These are phyloP conservation scores for Melopsittacus undulatus DNA, from an alignment of 2,797 vertebrate genomes.

Conservation along the genomic window DNA sequence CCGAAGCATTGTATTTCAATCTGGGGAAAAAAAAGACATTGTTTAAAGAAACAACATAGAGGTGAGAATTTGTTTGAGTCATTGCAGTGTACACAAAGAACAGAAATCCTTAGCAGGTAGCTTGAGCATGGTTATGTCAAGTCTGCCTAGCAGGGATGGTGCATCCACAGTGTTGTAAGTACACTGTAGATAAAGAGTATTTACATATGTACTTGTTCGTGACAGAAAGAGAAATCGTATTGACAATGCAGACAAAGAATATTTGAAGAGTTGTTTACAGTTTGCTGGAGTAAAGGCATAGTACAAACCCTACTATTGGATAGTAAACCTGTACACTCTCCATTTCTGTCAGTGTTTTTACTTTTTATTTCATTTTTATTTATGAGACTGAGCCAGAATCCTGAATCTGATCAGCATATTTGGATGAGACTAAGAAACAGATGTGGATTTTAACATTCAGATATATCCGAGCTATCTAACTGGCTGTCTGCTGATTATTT, in stretches of 20 bases:
- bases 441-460: slow-evolving; percentile 17
- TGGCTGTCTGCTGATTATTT: background rate
- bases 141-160: background rate
- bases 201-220: background rate
- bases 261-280: background rate
- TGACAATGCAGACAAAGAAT: background rate
- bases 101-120: background rate
- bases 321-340: background rate
- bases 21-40: background rate
- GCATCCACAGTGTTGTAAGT: background rate
- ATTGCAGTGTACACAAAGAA: background rate
- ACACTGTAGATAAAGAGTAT: background rate
- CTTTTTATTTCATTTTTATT: background rate
- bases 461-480: background rate
- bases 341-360: background rate
- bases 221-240: background rate
- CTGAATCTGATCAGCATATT: background rate
- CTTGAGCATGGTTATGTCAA: background rate
- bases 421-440: slow-evolving; percentile 21
- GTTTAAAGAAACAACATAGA: slow-evolving; percentile 8
- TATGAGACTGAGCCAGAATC: background rate
- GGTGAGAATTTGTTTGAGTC: background rate
- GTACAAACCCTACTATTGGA: background rate
- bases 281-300: background rate
- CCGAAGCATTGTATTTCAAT: background rate